phyloP scores from a whole-genome alignment of 2,113 vertebrate genomes.

The Desmodus rotundus region DNA sequence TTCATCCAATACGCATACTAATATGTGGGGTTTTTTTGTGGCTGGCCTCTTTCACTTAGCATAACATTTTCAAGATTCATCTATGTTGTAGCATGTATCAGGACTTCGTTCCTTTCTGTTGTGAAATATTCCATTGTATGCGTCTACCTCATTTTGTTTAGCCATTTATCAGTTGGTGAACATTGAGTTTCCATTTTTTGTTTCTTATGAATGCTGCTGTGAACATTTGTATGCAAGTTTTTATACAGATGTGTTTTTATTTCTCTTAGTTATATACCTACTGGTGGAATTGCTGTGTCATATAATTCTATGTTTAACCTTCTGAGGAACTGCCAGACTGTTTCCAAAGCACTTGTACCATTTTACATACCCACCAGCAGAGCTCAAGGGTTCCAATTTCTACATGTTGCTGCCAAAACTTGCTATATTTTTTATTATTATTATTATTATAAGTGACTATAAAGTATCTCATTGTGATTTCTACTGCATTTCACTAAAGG shows the following conservation, averaged over 20 bases:
- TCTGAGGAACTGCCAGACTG: neutral
- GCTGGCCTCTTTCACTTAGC: neutral
- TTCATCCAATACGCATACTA: neutral
- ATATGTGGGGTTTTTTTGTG: neutral
- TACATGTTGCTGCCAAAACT: neutral
- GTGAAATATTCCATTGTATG: neutral
- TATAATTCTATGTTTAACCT: neutral
- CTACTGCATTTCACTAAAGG: neutral
- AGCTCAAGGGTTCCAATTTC: neutral
- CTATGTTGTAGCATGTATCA: neutral
- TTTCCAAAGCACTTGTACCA: neutral
- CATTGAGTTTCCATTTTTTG: neutral
- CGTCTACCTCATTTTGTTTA: neutral
- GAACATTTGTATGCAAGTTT: neutral
- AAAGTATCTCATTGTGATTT: neutral
- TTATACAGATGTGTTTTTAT: constrained; percentile 5
- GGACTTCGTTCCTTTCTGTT: neutral
- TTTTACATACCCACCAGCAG: neutral
- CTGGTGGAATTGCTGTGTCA: neutral
- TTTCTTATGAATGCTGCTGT: neutral
- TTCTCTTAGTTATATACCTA: neutral
- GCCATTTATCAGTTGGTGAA: neutral
- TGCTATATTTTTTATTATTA: neutral
- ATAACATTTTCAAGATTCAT: neutral
- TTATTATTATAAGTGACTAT: neutral